Conservation (phyloP, 2,113 vertebrate genomes). For the Nerophis ophidion region DNA sequence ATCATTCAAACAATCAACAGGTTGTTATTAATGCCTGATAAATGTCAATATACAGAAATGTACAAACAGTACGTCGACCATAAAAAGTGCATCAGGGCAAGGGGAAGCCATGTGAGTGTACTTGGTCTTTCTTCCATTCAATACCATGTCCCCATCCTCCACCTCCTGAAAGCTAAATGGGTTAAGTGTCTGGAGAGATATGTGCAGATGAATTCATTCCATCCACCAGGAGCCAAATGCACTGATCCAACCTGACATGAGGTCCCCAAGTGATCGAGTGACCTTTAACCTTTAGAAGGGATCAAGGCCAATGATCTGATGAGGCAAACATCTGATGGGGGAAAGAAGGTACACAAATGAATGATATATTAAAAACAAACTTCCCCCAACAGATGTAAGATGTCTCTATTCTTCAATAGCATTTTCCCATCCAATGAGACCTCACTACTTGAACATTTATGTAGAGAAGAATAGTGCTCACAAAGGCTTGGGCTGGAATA, state of each 20-base stretch:
- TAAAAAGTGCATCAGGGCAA: background rate
- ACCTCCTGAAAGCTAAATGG: slow-evolving; percentile 31
- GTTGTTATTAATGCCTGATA: slow-evolving; percentile 1
- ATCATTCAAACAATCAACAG: slow-evolving; percentile 1
- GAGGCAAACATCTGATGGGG: slow-evolving; percentile 23
- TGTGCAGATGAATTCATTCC: slow-evolving; percentile 39
- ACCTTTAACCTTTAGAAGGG: slow-evolving; percentile 51
- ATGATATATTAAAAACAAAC: no score
- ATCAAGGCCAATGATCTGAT: slow-evolving; percentile 56
- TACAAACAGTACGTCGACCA: background rate
- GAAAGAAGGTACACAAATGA: background rate
- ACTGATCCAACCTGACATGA: slow-evolving; percentile 43
- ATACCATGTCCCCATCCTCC: slow-evolving; percentile 21
- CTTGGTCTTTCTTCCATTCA: background rate
- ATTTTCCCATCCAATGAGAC: slow-evolving; percentile 4
- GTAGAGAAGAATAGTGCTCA: slow-evolving; percentile 34
- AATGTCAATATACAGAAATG: background rate
- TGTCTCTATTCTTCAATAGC: no score
- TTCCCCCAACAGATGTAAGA: no score
- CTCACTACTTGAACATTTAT: slow-evolving; percentile 47
- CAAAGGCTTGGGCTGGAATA: slow-evolving; percentile 19
- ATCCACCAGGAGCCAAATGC: slow-evolving; percentile 41
- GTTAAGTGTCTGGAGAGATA: slow-evolving; percentile 41
- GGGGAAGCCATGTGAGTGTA: background rate
- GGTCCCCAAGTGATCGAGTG: slow-evolving; percentile 29